Conservation (phyloP, 2,113 vertebrate species). For the Cygnus atratus region DNA sequence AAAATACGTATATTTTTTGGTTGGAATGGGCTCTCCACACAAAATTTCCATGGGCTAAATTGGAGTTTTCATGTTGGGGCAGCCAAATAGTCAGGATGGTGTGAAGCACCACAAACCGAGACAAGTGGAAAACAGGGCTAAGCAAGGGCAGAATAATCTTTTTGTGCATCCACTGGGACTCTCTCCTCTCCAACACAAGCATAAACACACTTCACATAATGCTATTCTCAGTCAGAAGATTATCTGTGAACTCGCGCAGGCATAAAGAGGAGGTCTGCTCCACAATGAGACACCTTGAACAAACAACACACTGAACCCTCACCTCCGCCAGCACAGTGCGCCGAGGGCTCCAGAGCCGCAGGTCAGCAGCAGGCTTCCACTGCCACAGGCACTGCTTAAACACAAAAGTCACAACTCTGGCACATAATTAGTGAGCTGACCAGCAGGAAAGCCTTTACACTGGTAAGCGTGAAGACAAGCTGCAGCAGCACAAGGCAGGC, state of each 20-base stretch:
- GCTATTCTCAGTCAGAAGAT: neutral
- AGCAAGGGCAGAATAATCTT: neutral
- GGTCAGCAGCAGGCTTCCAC: neutral
- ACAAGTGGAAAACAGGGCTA: fast-evolving
- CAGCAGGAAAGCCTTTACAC: neutral
- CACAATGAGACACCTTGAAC: neutral
- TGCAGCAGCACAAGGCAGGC: neutral
- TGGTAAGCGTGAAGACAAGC: fast-evolving
- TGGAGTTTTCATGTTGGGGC: neutral
- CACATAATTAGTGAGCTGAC: neutral
- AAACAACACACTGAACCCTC: neutral
- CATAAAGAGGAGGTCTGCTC: neutral
- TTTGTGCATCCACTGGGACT: neutral
- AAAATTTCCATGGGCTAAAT: neutral
- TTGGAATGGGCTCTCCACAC: fast-evolving
- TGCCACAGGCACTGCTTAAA: neutral
- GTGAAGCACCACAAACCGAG: fast-evolving
- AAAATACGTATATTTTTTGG: neutral
- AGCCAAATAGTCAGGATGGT: fast-evolving
- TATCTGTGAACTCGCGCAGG: neutral
- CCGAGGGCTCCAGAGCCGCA: neutral
- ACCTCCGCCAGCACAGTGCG: fast-evolving
- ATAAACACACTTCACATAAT: neutral
- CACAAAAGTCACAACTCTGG: neutral
- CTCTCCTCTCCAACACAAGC: neutral